Conservation (phyloP, 2,797 vertebrate genomes). For the Fundulus diaphanus region DNA sequence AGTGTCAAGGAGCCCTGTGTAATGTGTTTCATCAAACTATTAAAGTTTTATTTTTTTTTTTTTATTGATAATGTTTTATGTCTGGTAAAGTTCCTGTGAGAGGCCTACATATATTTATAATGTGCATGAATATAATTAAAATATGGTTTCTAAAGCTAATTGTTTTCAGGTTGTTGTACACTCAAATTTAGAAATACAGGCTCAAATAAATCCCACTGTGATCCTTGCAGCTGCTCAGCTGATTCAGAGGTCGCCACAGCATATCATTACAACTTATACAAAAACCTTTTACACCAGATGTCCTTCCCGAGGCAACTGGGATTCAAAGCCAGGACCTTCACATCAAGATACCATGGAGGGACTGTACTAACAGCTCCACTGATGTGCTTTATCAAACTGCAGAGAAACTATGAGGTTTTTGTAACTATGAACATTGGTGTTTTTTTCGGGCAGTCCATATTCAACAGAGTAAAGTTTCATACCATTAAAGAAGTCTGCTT, state of each 20-base stretch:
- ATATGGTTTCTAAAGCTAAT: not conserved
- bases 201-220: not conserved
- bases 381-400: not conserved
- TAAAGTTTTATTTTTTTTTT: constrained; percentile 47
- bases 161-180: not conserved
- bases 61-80: constrained; percentile 42
- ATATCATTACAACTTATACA: no score
- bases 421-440: not conserved
- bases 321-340: no score
- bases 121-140: not conserved
- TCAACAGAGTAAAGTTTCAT: not conserved
- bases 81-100: constrained; percentile 1
- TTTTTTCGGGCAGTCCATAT: not conserved
- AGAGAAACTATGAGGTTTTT: not conserved
- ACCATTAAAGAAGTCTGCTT: not conserved
- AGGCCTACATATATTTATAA: not conserved
- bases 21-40: constrained; percentile 63
- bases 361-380: no score
- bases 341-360: no score
- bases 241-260: no score
- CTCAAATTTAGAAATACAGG: not conserved
- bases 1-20: constrained; percentile 70
- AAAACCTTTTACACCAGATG: no score
- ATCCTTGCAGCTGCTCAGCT: no score
- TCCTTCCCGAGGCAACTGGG: no score